These are phyloP conservation scores for Cricetomys ansorgei DNA, from an alignment of 2,113 vertebrate genomes.

Conservation along the genomic window DNA sequence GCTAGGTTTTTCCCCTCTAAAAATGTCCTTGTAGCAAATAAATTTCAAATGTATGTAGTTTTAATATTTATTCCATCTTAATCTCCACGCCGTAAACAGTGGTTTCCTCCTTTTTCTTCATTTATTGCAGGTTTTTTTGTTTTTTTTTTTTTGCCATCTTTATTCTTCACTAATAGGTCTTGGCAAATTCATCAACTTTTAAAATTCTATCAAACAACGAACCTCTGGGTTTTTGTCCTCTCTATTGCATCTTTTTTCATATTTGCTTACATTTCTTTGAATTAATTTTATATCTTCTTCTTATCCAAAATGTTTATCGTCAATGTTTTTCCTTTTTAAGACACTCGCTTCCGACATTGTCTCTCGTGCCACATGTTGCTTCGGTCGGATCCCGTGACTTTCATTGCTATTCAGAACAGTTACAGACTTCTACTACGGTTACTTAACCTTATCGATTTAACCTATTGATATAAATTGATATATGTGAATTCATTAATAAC, in stretches of 20 bases:
- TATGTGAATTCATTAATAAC: neutral
- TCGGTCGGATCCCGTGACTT: neutral
- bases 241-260: neutral
- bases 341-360: neutral
- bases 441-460: too few relatives aligned
- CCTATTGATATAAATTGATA: too few relatives aligned
- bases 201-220: conserved; percentile 20
- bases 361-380: neutral
- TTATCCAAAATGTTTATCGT: neutral
- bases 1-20: neutral
- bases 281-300: neutral
- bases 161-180: neutral
- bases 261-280: neutral
- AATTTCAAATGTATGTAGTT: neutral
- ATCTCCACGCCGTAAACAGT: neutral
- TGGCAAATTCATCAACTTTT: neutral
- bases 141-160: neutral
- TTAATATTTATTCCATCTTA: neutral
- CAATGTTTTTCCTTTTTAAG: neutral
- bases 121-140: too few relatives aligned
- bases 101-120: neutral
- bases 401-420: neutral
- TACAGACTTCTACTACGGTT: neutral
- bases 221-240: neutral
- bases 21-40: neutral